Evolutionary conservation across 2,113 vertebrate genomes (phyloP).

Genomic region (Peromyscus polionotus): DNA sequence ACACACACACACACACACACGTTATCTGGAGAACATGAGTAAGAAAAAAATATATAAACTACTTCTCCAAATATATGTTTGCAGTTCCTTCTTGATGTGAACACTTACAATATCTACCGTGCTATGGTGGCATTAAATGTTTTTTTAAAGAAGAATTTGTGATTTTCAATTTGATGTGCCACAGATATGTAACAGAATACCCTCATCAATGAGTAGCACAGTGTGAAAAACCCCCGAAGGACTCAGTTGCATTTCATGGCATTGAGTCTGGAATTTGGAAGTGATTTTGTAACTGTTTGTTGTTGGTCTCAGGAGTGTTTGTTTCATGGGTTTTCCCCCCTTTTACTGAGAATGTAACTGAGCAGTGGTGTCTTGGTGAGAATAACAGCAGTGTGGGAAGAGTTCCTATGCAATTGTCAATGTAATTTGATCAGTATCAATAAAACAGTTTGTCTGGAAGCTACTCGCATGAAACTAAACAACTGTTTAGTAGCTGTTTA

Average conservation of each 20-base stretch:
- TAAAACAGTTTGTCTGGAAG: conserved; percentile 44
- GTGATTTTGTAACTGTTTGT: conserved; percentile 54
- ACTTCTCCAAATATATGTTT: not conserved
- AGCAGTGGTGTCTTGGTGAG: not conserved
- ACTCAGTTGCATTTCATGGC: not conserved
- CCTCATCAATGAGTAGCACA: not conserved
- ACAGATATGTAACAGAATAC: not conserved
- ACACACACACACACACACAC: not conserved
- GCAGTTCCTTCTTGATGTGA: not conserved
- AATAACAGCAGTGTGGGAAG: conserved; percentile 17
- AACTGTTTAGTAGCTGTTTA: not conserved
- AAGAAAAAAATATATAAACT: not conserved
- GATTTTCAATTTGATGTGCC: not conserved
- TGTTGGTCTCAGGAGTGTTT: conserved; percentile 51
- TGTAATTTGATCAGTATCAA: conserved; percentile 66
- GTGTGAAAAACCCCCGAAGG: not conserved
- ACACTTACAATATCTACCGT: not conserved
- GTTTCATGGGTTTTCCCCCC: conserved; percentile 38
- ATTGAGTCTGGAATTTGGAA: conserved; percentile 5
- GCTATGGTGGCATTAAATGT: not conserved
- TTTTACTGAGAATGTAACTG: conserved; percentile 50
- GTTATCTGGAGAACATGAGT: not conserved
- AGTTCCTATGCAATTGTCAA: conserved; percentile 14
- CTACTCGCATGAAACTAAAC: conserved; percentile 47
- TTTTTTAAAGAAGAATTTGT: not conserved